Percentiles rank a stretch among this genome's conserved stretches.
phyloP scores from a whole-genome alignment of 2,113 vertebrate genomes.

The Xenus cinereus region DNA sequence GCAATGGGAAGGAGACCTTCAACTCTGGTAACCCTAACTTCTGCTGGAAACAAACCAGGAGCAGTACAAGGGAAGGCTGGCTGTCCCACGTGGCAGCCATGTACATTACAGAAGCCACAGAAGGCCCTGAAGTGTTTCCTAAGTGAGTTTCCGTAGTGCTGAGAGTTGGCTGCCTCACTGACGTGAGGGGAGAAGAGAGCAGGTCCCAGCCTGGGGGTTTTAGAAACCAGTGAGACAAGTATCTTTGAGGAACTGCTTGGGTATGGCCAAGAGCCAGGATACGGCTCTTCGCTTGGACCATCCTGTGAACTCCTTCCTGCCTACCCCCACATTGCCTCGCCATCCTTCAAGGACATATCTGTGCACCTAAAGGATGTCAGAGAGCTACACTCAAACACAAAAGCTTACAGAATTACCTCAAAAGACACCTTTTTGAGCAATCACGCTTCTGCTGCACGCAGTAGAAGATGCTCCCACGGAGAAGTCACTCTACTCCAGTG shows the following conservation, averaged over 20 bases:
- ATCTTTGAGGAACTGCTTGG: background rate
- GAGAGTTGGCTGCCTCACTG: background rate
- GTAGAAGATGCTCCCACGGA: background rate
- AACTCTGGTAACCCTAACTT: background rate
- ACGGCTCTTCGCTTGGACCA: background rate
- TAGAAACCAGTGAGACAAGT: background rate
- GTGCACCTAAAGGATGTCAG: background rate
- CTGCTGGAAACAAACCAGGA: background rate
- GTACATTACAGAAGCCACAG: background rate
- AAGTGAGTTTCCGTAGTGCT: background rate
- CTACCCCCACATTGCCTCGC: fast-evolving
- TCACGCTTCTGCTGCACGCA: fast-evolving
- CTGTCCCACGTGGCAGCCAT: background rate
- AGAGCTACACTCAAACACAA: background rate
- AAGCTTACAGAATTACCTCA: background rate
- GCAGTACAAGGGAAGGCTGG: background rate
- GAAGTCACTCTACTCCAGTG: background rate
- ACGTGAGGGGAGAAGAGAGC: background rate
- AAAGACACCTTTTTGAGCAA: background rate
- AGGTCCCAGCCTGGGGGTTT: background rate
- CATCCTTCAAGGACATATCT: background rate
- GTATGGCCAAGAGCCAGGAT: background rate
- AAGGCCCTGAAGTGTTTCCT: background rate
- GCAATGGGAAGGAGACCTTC: background rate
- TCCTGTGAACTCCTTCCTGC: background rate